Evolutionary conservation across 2,797 vertebrate species (phyloP), one percentile per base, ranked within the genome.

Genomic region (Hypotaenidia okinawae): DNA sequence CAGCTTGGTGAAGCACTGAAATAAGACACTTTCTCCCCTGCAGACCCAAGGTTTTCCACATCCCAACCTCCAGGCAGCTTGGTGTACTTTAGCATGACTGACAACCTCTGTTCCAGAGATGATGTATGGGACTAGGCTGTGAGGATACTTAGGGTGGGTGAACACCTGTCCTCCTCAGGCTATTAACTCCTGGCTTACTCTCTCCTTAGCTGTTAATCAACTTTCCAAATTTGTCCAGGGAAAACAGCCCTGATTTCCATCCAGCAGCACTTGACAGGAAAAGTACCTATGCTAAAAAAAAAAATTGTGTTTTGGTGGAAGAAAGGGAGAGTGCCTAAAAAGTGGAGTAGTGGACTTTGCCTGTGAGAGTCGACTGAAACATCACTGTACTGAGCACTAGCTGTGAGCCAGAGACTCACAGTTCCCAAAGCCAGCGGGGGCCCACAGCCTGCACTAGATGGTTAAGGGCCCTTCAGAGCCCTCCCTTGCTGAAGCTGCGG

Each of bases 401-500:
- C 37, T 66, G 28, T 35, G 66, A 69, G 70, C 33, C 74, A 32
- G 51, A 54, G 90, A 58, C 37, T 74, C 22, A 23, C 51, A 8
- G 51, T 37, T 79, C 16, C 45, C 22, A 49, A 54, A 54, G 54
- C 24, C 41, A 49, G 61, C 5, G 1, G 32, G 32, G 43, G 43
- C 1, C 17, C 14, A 0, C 13, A 28, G 30, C 15, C 47, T 70
- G 41, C 37, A 22, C 24, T 41, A 22, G n/a, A 24, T 62, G 15
- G 41, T 37, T 37, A 5, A 14, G 30, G 59, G 22, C 19, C 55
- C 67, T 75, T 81, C 10, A 6, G 45, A 43, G 61, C 28, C 17
- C 24, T 24, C 8, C 8, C 8, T 8, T 67, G 64, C 32, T 10
- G 32, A 51, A 39, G 52, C 10, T 35, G 57, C 4, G 6, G 59